Conservation (phyloP, 2,797 vertebrate species). For the Sparidentex hasta region DNA sequence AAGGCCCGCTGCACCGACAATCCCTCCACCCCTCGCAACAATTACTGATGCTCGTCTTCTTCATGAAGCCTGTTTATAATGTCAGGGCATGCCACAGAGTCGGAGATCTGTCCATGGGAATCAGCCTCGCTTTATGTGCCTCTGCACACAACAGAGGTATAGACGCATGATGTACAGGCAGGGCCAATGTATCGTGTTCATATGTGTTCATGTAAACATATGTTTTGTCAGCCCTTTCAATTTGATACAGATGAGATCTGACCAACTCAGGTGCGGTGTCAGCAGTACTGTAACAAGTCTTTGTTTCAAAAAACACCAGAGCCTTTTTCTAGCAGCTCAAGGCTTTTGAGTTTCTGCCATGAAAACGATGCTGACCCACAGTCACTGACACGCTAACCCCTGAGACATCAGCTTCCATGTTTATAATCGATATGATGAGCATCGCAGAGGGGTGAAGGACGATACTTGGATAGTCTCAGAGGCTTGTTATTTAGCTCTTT, state of each 20-base stretch:
- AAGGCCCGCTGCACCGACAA: conserved; percentile 36
- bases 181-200: background rate
- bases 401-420: conserved; percentile 6
- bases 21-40: conserved; percentile 50
- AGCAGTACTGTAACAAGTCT: conserved; percentile 2
- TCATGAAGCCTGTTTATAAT: conserved; percentile 64
- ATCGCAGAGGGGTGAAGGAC: background rate
- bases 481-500: conserved; percentile 8
- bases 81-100: conserved; percentile 48
- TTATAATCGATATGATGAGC: conserved; percentile 27
- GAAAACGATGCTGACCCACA: background rate
- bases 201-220: conserved; percentile 25
- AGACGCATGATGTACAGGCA: conserved; percentile 16
- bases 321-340: conserved; percentile 14
- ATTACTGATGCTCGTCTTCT: conserved; percentile 66
- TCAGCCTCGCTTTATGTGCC: conserved; percentile 19
- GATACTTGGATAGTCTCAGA: conserved; percentile 25
- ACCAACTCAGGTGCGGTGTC: background rate
- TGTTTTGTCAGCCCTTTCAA: conserved; percentile 44
- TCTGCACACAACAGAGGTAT: conserved; percentile 13
- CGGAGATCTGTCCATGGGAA: conserved; percentile 44
- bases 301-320: background rate
- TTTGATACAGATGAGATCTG: conserved; percentile 36
- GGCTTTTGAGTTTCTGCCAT: background rate
- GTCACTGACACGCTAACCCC: background rate